Evolutionary conservation across 2,888 invertebrate species (phyloP).

Genomic region (Geophilus truncorum): DNA sequence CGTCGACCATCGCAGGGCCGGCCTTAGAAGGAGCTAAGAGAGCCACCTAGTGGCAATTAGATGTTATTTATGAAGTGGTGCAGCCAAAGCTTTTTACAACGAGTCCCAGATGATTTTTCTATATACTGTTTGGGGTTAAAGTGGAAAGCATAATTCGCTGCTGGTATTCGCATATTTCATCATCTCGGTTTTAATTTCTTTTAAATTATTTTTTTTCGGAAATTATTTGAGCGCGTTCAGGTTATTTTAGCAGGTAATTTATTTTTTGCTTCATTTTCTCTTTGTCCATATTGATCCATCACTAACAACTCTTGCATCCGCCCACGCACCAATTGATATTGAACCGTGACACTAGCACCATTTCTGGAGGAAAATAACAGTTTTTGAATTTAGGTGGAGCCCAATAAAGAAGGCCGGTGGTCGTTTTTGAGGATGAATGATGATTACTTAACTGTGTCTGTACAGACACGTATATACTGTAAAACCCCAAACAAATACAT

Average conservation of each 20-base stretch:
- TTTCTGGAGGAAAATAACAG: conserved; percentile 21
- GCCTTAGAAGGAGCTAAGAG: conserved; percentile 17
- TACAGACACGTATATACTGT: not conserved
- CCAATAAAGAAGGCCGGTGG: not conserved
- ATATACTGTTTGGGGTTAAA: conserved; percentile 21
- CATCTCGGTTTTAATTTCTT: not conserved
- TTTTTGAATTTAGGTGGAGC: conserved; percentile 16
- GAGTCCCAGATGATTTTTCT: conserved; percentile 7
- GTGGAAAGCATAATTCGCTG: not conserved
- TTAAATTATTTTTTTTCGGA: not conserved
- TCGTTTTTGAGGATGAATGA: not conserved
- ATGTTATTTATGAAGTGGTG: conserved; percentile 22
- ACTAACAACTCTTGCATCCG: conserved; percentile 22
- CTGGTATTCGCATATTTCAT: not conserved
- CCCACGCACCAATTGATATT: conserved; percentile 27
- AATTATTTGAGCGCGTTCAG: not conserved
- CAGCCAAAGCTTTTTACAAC: conserved; percentile 22
- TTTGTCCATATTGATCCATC: conserved; percentile 25
- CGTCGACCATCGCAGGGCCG: not conserved
- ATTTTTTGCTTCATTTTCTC: conserved; percentile 7
- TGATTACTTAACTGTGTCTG: conserved; percentile 14
- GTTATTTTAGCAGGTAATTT: conserved; percentile 9
- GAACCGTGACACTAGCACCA: conserved; percentile 22
- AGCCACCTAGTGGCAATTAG: conserved; percentile 25
- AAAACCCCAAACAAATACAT: not conserved